Conservation (phyloP, 2,113 vertebrate species). For the Heterochromis multidens region DNA sequence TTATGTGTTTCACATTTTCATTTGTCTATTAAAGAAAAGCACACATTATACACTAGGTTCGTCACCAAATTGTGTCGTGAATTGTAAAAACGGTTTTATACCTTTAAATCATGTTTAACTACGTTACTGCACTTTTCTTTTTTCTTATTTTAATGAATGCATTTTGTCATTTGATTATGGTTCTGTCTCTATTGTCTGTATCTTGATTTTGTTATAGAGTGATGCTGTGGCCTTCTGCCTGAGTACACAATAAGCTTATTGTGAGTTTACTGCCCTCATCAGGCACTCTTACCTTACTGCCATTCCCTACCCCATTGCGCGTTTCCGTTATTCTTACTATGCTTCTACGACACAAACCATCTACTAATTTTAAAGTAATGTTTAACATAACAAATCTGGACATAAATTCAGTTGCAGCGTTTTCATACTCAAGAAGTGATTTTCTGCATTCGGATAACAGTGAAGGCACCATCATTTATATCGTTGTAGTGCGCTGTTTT, state of each 20-base stretch:
- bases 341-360: neutral
- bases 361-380: accelerated
- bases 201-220: neutral
- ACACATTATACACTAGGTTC: neutral
- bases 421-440: neutral
- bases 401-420: neutral
- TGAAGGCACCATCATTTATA: neutral
- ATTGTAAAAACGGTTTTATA: neutral
- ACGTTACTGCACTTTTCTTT: neutral
- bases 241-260: neutral
- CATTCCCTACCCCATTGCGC: neutral
- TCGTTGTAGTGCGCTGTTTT: neutral
- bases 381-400: neutral
- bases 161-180: no score
- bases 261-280: neutral
- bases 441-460: accelerated
- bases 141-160: no score
- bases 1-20: neutral
- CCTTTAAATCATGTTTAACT: neutral
- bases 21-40: neutral
- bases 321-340: neutral
- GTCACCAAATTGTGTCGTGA: neutral
- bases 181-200: no score
- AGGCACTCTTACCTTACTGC: no score
- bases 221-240: neutral